Base-by-base conservation (phyloP, 2,797 vertebrate species). In the Danio kyathit region DNA sequence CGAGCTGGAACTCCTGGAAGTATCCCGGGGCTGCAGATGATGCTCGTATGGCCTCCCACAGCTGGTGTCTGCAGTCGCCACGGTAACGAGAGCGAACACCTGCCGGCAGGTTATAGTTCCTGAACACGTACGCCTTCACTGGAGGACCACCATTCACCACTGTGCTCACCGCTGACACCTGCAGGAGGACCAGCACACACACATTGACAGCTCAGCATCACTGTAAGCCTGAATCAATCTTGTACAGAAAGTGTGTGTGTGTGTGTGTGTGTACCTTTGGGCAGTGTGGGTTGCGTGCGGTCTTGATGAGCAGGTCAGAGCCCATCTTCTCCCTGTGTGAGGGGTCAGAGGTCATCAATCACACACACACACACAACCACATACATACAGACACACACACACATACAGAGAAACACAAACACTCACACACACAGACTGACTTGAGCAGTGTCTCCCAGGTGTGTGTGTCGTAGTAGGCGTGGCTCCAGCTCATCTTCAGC, bases 401-500 rank as follows among this genome's bases (percentile, higher is more conserved):
- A 29, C 29, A 29, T 3, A 29, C 14, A 59, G 2, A 81, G 21
- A 74, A 1, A 1, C 16, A 7, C 16, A 40, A 5, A 64, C 12
- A 17, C 16, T 7, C 13, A 5, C 48, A 64, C 52, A 48, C 52
- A 52, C 6, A n/a, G 48, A 95, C 96, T 94, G 88, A 99, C 98
- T 96, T 97, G 78, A 99, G 96, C 86, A 99, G 95, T 83, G 93
- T 96, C 90, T 99, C 98, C 98, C 98, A 99, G 49, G 94, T 94
- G 88, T 98, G 93, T 65, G 97, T 98, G 91, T 98, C 95, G 87
- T 99, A 99, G 91, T 97, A 99, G 46, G 96, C 97, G 0, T 99
- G 97, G 87, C 92, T 99, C 98, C 98, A 99, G 86, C 97, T 95
- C 98, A 99, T 99, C 92, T 99, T 99, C 63, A 99, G 93, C 0